Percentiles rank a stretch among this genome's conserved stretches.
phyloP scores from a whole-genome alignment of 2,113 vertebrate species.

The Pygoscelis adeliae region DNA sequence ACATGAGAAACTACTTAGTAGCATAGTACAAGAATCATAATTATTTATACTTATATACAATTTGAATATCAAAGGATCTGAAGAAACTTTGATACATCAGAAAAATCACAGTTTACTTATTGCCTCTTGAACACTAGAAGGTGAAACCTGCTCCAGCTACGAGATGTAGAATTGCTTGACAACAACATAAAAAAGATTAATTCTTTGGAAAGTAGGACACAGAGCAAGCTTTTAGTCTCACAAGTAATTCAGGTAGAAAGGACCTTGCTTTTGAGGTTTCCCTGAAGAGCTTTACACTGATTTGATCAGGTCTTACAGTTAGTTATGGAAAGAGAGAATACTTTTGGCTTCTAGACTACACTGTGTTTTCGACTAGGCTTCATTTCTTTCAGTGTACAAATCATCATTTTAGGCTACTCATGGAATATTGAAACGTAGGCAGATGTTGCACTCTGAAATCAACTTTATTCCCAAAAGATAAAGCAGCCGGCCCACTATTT shows the following conservation, averaged over 20 bases:
- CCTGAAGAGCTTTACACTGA: background rate
- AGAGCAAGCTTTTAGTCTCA: background rate
- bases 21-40: background rate
- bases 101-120: background rate
- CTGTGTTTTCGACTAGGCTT: background rate
- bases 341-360: background rate
- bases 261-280: conserved; percentile 14
- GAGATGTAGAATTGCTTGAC: background rate
- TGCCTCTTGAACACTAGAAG: background rate
- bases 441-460: background rate
- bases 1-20: background rate
- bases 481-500: background rate
- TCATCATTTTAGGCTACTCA: background rate
- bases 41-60: background rate
- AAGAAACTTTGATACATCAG: background rate
- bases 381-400: background rate
- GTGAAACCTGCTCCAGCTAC: background rate
- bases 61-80: background rate
- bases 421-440: background rate
- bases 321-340: background rate
- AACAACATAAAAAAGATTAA: background rate
- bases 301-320: background rate
- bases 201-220: conserved; percentile 19
- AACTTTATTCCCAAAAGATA: background rate
- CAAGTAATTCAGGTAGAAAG: conserved; percentile 38